These are phyloP conservation scores for Limanda limanda DNA, from an alignment of 2,113 vertebrate species.

Conservation along the genomic window DNA sequence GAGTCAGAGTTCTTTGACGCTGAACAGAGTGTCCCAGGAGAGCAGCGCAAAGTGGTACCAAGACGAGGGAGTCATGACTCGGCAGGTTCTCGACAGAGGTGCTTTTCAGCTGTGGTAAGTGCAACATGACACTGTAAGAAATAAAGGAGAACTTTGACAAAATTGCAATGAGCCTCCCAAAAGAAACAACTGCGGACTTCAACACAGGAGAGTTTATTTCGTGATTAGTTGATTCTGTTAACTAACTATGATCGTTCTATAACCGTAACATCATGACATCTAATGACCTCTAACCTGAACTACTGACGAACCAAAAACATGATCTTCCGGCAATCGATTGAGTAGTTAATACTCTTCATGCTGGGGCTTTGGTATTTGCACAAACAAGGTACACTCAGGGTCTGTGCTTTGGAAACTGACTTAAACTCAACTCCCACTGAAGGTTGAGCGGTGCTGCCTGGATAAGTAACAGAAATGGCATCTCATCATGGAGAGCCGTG, in stretches of 20 bases:
- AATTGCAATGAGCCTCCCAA: no score
- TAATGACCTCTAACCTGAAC: no score
- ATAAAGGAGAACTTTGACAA: no score
- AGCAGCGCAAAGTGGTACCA: constrained; percentile 23
- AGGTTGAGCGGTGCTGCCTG: constrained; percentile 10
- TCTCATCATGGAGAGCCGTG: fast-evolving
- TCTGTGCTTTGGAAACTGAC: background rate
- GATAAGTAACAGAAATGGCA: background rate
- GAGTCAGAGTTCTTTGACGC: fast-evolving
- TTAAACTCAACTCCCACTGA: background rate
- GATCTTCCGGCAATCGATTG: no score
- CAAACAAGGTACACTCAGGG: background rate
- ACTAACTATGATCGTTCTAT: no score
- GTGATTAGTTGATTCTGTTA: no score
- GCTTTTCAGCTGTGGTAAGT: constrained; percentile 11
- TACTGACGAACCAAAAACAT: no score
- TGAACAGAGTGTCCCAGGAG: fast-evolving
- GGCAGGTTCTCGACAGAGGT: background rate
- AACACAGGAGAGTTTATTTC: no score
- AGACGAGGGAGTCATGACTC: background rate
- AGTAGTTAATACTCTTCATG: no score
- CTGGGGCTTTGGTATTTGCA: background rate
- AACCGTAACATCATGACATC: no score
- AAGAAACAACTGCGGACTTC: no score
- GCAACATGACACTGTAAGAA: no score